Evolutionary conservation across 2,888 invertebrate species (phyloP).

Genomic region (Drosophila algonquin): DNA sequence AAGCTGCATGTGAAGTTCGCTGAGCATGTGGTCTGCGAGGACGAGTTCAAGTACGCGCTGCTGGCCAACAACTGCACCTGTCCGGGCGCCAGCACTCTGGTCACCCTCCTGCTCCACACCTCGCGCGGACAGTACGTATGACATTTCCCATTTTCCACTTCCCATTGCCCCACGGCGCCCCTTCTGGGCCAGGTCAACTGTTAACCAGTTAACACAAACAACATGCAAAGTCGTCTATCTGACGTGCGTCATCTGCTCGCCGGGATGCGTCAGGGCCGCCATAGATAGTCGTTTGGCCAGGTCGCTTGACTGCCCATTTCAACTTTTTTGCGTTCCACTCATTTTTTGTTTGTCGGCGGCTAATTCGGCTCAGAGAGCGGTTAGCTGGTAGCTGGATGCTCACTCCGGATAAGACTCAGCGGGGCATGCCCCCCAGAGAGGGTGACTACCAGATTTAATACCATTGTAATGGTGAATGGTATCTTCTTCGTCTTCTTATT

Average conservation of each 20-base stretch:
- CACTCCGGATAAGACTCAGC: conserved; percentile 4
- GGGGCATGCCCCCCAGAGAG: not conserved
- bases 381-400: conserved; percentile 9
- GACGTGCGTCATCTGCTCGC: conserved; percentile 57
- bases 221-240: conserved; percentile 34
- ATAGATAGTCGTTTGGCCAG: conserved; percentile 3
- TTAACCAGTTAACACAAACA: conserved; percentile 35
- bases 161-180: not conserved
- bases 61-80: conserved; percentile 99
- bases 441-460: no score
- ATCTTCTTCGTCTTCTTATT: no score
- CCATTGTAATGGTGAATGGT: not conserved
- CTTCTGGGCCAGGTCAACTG: conserved; percentile 51
- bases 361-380: conserved; percentile 37
- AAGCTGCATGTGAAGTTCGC: conserved; percentile 99
- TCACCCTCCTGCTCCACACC: conserved; percentile 97
- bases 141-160: not conserved
- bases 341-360: conserved; percentile 25
- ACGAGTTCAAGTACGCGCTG: conserved; percentile 99
- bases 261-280: conserved; percentile 32
- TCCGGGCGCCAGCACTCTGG: conserved; percentile 98
- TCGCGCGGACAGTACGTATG: conserved; percentile 97
- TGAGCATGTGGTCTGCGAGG: conserved; percentile 99
- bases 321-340: conserved; percentile 5
- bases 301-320: conserved; percentile 42